Evolutionary conservation across 2,888 invertebrate genomes (phyloP), one percentile per base, ranked within the genome.

Genomic region (Drosophila paranaensis): DNA sequence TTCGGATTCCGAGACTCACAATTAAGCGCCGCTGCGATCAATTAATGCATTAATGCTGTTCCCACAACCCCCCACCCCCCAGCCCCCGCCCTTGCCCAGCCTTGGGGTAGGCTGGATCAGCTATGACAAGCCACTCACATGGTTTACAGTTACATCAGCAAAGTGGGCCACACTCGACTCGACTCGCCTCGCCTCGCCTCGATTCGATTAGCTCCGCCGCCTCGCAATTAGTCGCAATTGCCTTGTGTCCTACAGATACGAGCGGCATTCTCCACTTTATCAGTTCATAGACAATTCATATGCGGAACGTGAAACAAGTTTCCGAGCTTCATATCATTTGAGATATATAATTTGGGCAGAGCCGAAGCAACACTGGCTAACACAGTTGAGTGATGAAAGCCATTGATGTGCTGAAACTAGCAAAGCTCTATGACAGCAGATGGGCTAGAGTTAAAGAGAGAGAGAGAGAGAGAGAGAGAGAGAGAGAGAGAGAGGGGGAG

Each of bases 31-130:
- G 57, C 61, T 50, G 40, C 56, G 60, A 77, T 78, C 67, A 68
- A 75, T 75, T 77, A 75, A 77, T 72, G 72, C 68, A 68, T 63
- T 75, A 75, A 67, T 58, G 54, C 54, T 61, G 25, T 43, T 43
- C 42, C 37, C 62, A 50, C 50, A 50, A n/a, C 46, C 45, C 30
- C 27, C 1, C 20, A 20, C 35, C 37, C 37, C 11, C 6, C 4
- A 27, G 27, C 51, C 20, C 20, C 33, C 35, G n/a, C 40, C 10
- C 2, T n/a, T n/a, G 2, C 20, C 20, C 20, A 20, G 2, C 20
- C 10, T 25, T 14, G 37, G 27, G 53, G 35, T 14, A 37, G 35
- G n/a, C n/a, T n/a, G n/a, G 14, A 4, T 20, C 45, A 58, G 11
- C 27, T 51, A 16, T 43, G 50, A 20, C 50, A 40, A 43, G 40